A percentile compares a stretch with the other conserved stretches of the same genome.
Evolutionary conservation across 2,888 invertebrate species (phyloP).

Genomic region (Hymenopus coronatus): DNA sequence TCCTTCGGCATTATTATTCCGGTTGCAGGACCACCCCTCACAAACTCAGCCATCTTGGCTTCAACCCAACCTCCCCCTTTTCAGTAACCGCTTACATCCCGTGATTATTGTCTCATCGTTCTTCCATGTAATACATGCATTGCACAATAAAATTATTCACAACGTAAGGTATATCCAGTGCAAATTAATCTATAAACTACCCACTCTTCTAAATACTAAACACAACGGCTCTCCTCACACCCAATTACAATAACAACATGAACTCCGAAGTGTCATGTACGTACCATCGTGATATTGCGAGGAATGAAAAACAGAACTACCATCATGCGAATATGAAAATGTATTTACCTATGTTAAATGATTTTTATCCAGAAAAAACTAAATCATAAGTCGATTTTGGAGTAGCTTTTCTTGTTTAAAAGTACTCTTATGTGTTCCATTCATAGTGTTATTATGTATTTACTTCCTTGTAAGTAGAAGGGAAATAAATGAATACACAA

Average conservation of each 20-base stretch:
- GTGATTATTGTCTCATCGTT: neutral
- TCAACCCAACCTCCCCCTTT: conserved; percentile 3
- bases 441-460: no score
- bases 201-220: neutral
- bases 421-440: no score
- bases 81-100: neutral
- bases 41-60: conserved; percentile 51
- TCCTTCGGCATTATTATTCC: conserved; percentile 49
- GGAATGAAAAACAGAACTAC: neutral
- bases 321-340: neutral
- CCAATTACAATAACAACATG: neutral
- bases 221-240: neutral
- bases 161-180: neutral
- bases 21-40: conserved; percentile 51
- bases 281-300: neutral
- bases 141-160: neutral
- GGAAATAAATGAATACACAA: no score
- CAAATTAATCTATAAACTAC: neutral
- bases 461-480: no score
- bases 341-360: neutral
- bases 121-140: neutral
- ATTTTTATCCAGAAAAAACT: no score
- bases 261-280: neutral
- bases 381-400: no score
- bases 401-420: no score